A percentile compares a stretch with the other conserved stretches of the same genome.
phyloP scores from a whole-genome alignment of 1,140 invertebrate species.

The Bacillus rossius region DNA sequence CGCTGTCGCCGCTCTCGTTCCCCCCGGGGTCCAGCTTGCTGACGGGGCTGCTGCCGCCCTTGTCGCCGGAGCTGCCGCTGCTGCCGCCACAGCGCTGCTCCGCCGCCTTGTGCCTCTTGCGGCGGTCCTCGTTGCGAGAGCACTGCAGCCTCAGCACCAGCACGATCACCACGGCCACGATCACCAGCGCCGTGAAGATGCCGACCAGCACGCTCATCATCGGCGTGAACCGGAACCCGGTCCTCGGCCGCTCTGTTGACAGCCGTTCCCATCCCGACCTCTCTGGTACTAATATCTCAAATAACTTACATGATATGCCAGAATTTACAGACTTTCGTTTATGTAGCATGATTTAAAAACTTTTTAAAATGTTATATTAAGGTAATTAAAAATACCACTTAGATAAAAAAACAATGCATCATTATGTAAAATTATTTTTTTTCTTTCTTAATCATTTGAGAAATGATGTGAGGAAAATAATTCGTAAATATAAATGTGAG shows the following conservation, averaged over 20 bases:
- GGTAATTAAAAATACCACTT: too few relatives aligned
- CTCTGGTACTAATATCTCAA: too few relatives aligned
- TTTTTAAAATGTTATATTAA: too few relatives aligned
- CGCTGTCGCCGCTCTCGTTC: conserved; percentile 38
- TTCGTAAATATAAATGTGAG: too few relatives aligned
- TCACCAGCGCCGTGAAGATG: conserved; percentile 57
- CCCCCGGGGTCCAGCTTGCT: conserved; percentile 39
- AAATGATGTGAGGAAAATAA: too few relatives aligned
- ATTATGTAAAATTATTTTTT: too few relatives aligned
- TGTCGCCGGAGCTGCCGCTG: conserved; percentile 10
- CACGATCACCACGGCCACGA: conserved; percentile 59
- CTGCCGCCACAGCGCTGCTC: conserved; percentile 39
- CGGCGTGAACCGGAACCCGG: conserved; percentile 56
- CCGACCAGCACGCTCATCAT: conserved; percentile 63
- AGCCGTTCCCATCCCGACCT: too few relatives aligned
- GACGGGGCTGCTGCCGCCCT: conserved; percentile 36
- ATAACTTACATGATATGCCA: too few relatives aligned
- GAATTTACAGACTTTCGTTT: too few relatives aligned
- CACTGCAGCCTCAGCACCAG: conserved; percentile 59
- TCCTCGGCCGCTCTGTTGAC: conserved; percentile 51
- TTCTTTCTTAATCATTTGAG: too few relatives aligned
- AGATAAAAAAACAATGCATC: too few relatives aligned
- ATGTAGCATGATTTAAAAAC: too few relatives aligned
- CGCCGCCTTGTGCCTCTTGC: conserved; percentile 42
- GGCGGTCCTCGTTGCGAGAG: conserved; percentile 46